Evolutionary conservation across 2,113 vertebrate species (phyloP).

Genomic region (Cyprinodon tularosa): DNA sequence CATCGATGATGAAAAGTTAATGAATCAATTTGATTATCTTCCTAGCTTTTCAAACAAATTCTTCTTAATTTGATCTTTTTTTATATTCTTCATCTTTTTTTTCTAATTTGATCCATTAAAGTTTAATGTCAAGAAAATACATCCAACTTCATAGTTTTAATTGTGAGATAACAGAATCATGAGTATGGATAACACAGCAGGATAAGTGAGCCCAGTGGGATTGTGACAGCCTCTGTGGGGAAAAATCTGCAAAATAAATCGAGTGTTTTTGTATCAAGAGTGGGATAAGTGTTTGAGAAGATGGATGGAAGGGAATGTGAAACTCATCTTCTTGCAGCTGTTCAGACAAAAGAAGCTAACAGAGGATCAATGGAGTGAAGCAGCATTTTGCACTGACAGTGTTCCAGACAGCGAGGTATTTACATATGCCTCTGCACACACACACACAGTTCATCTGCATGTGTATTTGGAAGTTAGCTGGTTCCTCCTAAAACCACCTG

Average conservation of each 20-base stretch:
- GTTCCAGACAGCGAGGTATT: constrained; percentile 35
- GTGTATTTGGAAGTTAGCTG: constrained; percentile 16
- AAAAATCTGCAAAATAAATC: not conserved
- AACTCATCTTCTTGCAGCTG: constrained; percentile 24
- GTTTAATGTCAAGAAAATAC: not conserved
- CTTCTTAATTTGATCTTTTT: not conserved
- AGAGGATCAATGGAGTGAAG: constrained; percentile 36
- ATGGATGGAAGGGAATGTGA: constrained; percentile 8
- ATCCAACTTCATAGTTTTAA: not conserved
- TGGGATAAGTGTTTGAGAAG: constrained; percentile 1
- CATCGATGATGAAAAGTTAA: not conserved
- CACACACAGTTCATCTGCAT: constrained; percentile 8
- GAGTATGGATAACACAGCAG: not conserved
- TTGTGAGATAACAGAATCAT: not conserved
- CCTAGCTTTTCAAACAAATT: not conserved
- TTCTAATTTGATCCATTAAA: not conserved
- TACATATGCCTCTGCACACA: constrained; percentile 40
- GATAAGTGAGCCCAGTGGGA: not conserved
- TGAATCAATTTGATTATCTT: not conserved
- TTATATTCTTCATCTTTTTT: not conserved
- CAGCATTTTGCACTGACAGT: constrained; percentile 21
- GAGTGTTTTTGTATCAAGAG: not conserved
- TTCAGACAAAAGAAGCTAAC: constrained; percentile 22
- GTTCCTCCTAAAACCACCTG: constrained; percentile 44
- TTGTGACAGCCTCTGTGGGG: not conserved